These are phyloP conservation scores for Halcyon malimbica DNA, from an alignment of 2,113 vertebrate species.

Conservation along the genomic window DNA sequence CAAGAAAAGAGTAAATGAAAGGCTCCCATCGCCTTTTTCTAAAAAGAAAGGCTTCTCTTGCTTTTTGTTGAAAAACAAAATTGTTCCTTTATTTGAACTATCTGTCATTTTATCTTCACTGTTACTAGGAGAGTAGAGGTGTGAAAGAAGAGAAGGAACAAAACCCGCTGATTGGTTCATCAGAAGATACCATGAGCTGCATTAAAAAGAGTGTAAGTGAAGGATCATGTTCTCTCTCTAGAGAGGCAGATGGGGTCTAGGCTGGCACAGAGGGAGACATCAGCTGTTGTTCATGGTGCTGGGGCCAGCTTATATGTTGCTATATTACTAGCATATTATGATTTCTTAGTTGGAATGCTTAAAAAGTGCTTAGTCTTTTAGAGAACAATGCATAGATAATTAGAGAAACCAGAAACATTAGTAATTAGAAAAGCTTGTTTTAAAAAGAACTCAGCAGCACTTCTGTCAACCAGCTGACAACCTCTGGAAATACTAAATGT, in stretches of 20 bases:
- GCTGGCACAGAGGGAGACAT: neutral
- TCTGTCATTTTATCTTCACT: neutral
- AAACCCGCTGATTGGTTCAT: neutral
- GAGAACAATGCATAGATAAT: slow-evolving; percentile 40
- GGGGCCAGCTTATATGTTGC: neutral
- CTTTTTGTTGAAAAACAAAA: neutral
- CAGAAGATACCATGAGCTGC: neutral
- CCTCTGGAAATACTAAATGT: slow-evolving; percentile 20
- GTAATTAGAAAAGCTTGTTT: slow-evolving; percentile 33
- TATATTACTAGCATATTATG: neutral
- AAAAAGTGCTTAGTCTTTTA: neutral
- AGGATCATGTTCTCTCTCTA: neutral
- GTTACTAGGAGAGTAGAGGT: neutral
- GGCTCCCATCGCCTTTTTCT: neutral
- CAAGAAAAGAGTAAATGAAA: neutral
- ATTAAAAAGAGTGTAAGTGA: neutral
- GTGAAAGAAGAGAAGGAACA: neutral
- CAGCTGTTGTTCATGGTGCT: neutral
- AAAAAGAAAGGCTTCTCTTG: neutral
- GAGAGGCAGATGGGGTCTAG: neutral
- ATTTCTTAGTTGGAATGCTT: neutral
- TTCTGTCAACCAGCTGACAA: slow-evolving; percentile 32
- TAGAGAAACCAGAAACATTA: neutral
- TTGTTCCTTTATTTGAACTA: neutral
- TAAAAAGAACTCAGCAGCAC: neutral